Base-by-base conservation (phyloP, 2,797 vertebrate genomes). In the Hipposideros larvatus region DNA sequence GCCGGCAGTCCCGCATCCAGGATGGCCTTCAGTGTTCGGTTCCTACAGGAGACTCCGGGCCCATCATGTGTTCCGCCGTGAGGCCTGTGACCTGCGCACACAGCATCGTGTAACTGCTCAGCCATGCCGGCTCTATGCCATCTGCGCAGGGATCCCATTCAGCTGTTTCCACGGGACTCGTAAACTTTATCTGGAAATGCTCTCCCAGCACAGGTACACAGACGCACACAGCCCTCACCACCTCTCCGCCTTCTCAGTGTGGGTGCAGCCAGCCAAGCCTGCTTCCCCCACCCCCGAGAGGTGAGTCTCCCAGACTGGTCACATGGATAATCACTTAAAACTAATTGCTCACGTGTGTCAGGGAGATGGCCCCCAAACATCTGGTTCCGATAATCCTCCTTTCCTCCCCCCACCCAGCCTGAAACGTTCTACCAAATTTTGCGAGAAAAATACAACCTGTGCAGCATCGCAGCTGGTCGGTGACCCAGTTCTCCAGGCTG, bases 381-480 rank as follows among this genome's bases (percentile, higher is more conserved):
- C 98, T 99, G 98, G 98, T 98, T 98, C 97, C 97, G 97, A 98
- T 98, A 98, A 98, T 97, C 89, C 79, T 14, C 31, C 34, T 28
- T 57, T 51, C 31, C 53, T n/a, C 68, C 71, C 19, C 19, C 46
- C 26, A 9, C 18, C 85, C 96, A 96, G 91, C 96, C 97, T 97
- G 98, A 98, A 99, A 98, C 85, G 82, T 98, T 98, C 98, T 96
- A 98, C 98, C 98, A 98, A 98, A 99, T 98, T 98, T 98, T 98
- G 96, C 98, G 98, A 88, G 79, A 37, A 96, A 97, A 98, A 97
- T 97, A 98, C 98, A 98, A 98, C 97, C 97, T 98, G 98, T 83
- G 84, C 96, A 97, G 97, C 93, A 31, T 97, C 97, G 92, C 98
- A 98, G 98, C 98, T 98, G 98, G 98, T 46, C 43, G 48, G 94